Conservation (phyloP, 1,140 invertebrate genomes). For the Cheumatopsyche charites region DNA sequence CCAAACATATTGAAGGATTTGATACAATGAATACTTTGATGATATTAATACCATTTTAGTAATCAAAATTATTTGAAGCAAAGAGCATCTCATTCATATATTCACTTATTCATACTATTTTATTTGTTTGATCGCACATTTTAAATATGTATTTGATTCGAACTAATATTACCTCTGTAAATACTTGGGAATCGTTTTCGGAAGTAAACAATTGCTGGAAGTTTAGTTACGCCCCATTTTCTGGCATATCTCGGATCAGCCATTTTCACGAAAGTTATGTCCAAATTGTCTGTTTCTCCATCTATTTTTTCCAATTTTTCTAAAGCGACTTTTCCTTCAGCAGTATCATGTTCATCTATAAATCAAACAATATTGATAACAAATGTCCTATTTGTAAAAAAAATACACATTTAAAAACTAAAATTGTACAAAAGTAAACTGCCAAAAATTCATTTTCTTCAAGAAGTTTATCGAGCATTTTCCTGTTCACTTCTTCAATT, state of each 20-base stretch:
- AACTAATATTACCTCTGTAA: slow-evolving; percentile 89
- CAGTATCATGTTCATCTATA: slow-evolving; percentile 78
- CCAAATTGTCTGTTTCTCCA: slow-evolving; percentile 90
- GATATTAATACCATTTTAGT: too few relatives aligned
- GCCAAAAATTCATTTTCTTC: slow-evolving; percentile 94
- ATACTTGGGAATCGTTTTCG: slow-evolving; percentile 93
- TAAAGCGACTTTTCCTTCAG: slow-evolving; percentile 79
- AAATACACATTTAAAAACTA: too few relatives aligned
- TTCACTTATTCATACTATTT: too few relatives aligned
- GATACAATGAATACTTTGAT: too few relatives aligned
- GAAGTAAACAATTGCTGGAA: slow-evolving; percentile 92
- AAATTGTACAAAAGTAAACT: slow-evolving; percentile 97
- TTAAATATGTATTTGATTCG: too few relatives aligned
- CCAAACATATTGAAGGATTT: too few relatives aligned
- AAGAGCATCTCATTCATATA: too few relatives aligned
- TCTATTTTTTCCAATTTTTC: slow-evolving; percentile 91
- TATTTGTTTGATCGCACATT: too few relatives aligned
- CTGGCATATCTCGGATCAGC: slow-evolving; percentile 87
- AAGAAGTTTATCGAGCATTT: slow-evolving; percentile 92
- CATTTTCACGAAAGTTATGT: slow-evolving; percentile 96
- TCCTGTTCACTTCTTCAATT: slow-evolving; percentile 94
- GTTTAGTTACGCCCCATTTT: slow-evolving; percentile 93
- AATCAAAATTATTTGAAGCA: too few relatives aligned
- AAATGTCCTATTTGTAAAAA: background rate
- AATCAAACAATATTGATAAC: slow-evolving; percentile 34